phyloP scores from a whole-genome alignment of 64 coral and sea anemone species.

The Stichodactyla helianthus region DNA sequence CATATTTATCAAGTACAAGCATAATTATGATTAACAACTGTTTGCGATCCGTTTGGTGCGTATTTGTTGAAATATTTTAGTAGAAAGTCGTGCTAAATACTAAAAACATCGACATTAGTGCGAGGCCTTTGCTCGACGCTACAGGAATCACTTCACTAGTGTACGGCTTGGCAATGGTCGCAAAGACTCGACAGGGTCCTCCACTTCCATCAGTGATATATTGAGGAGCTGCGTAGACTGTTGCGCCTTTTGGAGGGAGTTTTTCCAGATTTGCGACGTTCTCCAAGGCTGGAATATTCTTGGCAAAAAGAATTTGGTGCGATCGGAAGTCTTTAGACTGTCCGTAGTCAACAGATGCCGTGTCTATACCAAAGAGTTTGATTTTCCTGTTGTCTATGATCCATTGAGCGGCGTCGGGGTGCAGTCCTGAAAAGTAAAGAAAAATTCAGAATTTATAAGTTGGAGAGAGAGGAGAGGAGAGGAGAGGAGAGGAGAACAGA shows the following conservation, averaged over 20 bases:
- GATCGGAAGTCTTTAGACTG: constrained; percentile 23
- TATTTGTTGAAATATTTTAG: too few species aligned
- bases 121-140: neutral
- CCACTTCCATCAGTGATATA: constrained; percentile 60
- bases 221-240: constrained; percentile 60
- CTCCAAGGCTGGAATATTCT: constrained; percentile 67
- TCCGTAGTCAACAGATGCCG: constrained; percentile 57
- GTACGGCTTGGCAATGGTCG: neutral
- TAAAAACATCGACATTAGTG: neutral
- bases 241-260: constrained; percentile 54
- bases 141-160: neutral
- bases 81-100: neutral
- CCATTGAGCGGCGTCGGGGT: constrained; percentile 43
- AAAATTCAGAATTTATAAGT: neutral
- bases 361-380: constrained; percentile 56
- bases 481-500: too few species aligned
- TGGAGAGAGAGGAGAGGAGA: neutral
- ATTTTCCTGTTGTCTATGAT: constrained; percentile 52
- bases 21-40: too few species aligned
- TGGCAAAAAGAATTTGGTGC: constrained; percentile 32
- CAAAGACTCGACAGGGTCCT: constrained; percentile 56
- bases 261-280: constrained; percentile 70
- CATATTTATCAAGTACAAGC: too few species aligned
- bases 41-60: too few species aligned
- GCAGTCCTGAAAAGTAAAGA: constrained; percentile 24